Conservation (phyloP, 2,888 invertebrate species). For the Pheosia tremula region DNA sequence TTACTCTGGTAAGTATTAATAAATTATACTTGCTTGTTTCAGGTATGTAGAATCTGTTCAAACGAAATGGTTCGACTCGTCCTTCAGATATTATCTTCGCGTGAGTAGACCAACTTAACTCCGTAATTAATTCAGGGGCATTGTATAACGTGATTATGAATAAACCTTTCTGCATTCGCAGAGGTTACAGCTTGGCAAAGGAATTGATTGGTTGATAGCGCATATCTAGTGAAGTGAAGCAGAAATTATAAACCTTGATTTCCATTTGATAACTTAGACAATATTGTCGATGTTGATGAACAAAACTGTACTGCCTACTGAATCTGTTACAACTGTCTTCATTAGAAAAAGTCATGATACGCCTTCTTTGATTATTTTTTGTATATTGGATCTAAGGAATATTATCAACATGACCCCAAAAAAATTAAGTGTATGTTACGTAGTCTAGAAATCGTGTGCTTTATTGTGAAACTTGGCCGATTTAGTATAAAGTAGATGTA, state of each 20-base stretch:
- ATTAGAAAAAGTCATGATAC: too few species aligned
- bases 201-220: neutral
- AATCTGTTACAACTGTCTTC: too few species aligned
- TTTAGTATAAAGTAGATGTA: conserved; percentile 21
- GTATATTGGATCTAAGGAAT: neutral
- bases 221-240: too few species aligned
- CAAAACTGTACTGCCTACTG: too few species aligned
- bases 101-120: conserved; percentile 35
- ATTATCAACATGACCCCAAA: neutral
- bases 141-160: conserved; percentile 23
- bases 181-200: neutral
- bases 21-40: conserved; percentile 19
- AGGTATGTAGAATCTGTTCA: conserved; percentile 27
- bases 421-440: conserved; percentile 12
- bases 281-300: too few species aligned
- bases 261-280: neutral
- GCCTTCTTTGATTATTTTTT: too few species aligned
- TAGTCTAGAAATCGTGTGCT: conserved; percentile 25
- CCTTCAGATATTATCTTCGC: conserved; percentile 21
- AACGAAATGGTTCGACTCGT: conserved; percentile 9
- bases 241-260: neutral
- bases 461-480: conserved; percentile 35
- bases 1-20: too few species aligned
- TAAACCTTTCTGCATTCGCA: conserved; percentile 12
- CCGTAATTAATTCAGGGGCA: conserved; percentile 12